Percentiles rank a stretch among this genome's conserved stretches.
phyloP scores from a whole-genome alignment of 2,113 vertebrate species.

The Pseudolaguvia tuberculata region DNA sequence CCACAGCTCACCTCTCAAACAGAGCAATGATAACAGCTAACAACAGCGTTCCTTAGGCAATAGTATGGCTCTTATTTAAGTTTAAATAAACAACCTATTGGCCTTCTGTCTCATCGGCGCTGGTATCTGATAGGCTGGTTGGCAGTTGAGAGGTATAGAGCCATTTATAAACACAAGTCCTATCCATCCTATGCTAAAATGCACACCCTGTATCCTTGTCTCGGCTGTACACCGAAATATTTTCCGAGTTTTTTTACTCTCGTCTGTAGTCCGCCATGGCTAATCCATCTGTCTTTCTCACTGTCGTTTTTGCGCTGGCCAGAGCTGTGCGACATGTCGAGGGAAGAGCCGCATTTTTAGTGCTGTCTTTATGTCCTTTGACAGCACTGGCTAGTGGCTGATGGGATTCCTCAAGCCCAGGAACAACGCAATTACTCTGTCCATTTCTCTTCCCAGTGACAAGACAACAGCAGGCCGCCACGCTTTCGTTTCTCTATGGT shows the following conservation, averaged over 20 bases:
- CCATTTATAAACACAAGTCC: slow-evolving; percentile 28
- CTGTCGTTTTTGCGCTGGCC: slow-evolving; percentile 38
- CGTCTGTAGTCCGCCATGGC: slow-evolving; percentile 41
- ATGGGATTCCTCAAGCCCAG: slow-evolving; percentile 52
- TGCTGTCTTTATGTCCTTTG: slow-evolving; percentile 52
- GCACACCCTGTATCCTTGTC: slow-evolving; percentile 33
- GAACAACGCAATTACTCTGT: slow-evolving; percentile 57
- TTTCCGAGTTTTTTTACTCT: slow-evolving; percentile 33
- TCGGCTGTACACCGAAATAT: slow-evolving; percentile 37
- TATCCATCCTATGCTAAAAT: slow-evolving; percentile 31
- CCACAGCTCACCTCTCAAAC: slow-evolving; percentile 41
- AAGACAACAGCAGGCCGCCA: slow-evolving; percentile 52
- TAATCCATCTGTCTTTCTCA: slow-evolving; percentile 49
- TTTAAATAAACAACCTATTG: slow-evolving; percentile 30
- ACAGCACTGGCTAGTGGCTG: slow-evolving; percentile 52
- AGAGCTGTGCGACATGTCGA: slow-evolving; percentile 29
- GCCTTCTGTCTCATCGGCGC: background rate
- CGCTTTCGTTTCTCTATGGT: slow-evolving; percentile 25
- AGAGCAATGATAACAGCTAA: slow-evolving; percentile 38
- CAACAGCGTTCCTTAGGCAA: slow-evolving; percentile 32
- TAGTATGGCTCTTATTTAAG: slow-evolving; percentile 34
- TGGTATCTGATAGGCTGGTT: background rate
- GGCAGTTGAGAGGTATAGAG: slow-evolving; percentile 4
- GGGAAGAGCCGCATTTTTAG: slow-evolving; percentile 51
- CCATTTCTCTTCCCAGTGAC: slow-evolving; percentile 53